Percentiles rank a stretch among this genome's conserved stretches.
phyloP scores from a whole-genome alignment of 2,113 vertebrate genomes.

The Barnardius zonarius region DNA sequence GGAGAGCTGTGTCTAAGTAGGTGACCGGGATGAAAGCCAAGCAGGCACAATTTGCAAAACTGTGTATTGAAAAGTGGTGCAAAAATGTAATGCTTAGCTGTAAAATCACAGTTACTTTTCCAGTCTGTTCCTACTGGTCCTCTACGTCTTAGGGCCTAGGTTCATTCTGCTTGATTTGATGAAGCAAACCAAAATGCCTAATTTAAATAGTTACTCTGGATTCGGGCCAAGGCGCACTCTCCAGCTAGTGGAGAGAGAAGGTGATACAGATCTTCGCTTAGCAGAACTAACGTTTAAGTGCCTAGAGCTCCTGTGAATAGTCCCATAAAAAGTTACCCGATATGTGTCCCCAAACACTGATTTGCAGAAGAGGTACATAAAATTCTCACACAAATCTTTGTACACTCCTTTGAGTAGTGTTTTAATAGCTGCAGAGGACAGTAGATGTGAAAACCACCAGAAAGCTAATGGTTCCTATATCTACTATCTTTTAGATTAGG shows the following conservation, averaged over 20 bases:
- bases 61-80: fast-evolving
- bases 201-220: neutral
- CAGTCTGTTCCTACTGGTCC: neutral
- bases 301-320: neutral
- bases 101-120: neutral
- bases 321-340: neutral
- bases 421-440: neutral
- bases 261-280: neutral
- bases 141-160: neutral
- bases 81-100: neutral
- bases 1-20: neutral
- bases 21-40: neutral
- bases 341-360: neutral
- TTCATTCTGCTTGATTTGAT: neutral
- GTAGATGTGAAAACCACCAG: neutral
- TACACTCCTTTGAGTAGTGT: too few species aligned
- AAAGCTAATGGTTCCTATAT: neutral
- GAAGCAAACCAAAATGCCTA: neutral
- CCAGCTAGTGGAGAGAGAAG: neutral
- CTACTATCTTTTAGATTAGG: neutral
- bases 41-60: neutral
- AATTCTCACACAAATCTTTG: neutral
- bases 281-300: neutral
- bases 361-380: neutral
- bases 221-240: neutral